Conservation (phyloP, 2,113 vertebrate genomes). For the Charina bottae region DNA sequence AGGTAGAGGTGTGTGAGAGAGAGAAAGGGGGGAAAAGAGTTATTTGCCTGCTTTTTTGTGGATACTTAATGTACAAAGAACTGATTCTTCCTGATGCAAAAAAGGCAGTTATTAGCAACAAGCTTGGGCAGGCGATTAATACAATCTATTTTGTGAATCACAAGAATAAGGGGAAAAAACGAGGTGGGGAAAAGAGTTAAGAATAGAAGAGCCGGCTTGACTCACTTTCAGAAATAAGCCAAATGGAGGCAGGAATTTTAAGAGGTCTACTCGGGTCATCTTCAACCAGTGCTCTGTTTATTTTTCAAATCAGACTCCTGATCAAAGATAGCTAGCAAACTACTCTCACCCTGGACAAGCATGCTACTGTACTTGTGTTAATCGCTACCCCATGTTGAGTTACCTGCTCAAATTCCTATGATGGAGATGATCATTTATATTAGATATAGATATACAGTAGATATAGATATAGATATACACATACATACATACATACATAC, state of each 20-base stretch:
- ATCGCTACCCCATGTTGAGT: not conserved
- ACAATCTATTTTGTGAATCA: not conserved
- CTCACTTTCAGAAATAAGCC: not conserved
- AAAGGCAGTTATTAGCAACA: not conserved
- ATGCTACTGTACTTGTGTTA: not conserved
- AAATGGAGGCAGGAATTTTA: not conserved
- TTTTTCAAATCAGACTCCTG: not conserved
- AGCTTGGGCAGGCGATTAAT: not conserved
- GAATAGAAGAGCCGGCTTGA: fast-evolving
- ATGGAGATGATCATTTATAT: not conserved
- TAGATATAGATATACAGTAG: too few relatives aligned
- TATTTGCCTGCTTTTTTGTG: fast-evolving
- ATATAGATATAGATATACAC: too few relatives aligned
- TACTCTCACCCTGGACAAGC: too few relatives aligned
- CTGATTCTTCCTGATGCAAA: not conserved
- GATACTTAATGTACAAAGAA: not conserved
- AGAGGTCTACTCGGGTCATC: fast-evolving
- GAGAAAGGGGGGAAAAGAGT: not conserved
- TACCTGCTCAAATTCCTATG: not conserved
- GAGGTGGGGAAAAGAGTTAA: not conserved
- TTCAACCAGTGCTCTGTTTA: not conserved
- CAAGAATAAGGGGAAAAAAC: not conserved
- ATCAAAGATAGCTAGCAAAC: not conserved
- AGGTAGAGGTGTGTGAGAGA: not conserved
- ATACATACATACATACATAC: too few relatives aligned